phyloP scores from a whole-genome alignment of 2,797 vertebrate species.

The Myiothlypis chrysogaster region DNA sequence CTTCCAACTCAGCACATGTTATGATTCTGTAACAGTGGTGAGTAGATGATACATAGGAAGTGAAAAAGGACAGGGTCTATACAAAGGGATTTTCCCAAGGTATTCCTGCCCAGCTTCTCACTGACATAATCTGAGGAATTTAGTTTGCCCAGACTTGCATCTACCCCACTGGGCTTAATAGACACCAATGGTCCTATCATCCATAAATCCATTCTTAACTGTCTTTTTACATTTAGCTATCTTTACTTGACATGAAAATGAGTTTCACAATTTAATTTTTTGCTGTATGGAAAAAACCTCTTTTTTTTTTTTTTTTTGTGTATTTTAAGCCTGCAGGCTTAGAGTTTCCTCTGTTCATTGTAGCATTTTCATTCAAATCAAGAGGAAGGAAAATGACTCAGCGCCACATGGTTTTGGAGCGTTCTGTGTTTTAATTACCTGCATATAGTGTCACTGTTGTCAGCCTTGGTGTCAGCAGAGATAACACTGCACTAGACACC shows the following conservation, averaged over 20 bases:
- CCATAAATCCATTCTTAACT: neutral
- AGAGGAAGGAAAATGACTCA: neutral
- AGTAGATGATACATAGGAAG: neutral
- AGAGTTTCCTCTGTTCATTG: neutral
- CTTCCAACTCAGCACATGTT: neutral
- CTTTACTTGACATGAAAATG: neutral
- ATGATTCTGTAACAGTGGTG: neutral
- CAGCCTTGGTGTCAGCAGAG: neutral
- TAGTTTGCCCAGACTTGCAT: neutral
- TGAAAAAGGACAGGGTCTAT: neutral
- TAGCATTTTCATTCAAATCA: neutral
- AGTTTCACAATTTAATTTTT: neutral
- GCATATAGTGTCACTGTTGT: neutral
- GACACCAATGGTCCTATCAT: neutral
- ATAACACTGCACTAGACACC: neutral
- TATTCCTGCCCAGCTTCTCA: neutral
- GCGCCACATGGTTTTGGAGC: neutral
- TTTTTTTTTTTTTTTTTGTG: neutral
- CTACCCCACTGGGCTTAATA: neutral
- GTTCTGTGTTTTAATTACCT: neutral
- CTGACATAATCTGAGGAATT: neutral
- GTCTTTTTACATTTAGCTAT: neutral
- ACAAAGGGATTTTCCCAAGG: neutral
- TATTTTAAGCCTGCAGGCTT: neutral
- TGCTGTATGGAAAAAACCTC: neutral